These are phyloP conservation scores for Phaethornis superciliosus DNA, from an alignment of 2,113 vertebrate species.

Conservation along the genomic window DNA sequence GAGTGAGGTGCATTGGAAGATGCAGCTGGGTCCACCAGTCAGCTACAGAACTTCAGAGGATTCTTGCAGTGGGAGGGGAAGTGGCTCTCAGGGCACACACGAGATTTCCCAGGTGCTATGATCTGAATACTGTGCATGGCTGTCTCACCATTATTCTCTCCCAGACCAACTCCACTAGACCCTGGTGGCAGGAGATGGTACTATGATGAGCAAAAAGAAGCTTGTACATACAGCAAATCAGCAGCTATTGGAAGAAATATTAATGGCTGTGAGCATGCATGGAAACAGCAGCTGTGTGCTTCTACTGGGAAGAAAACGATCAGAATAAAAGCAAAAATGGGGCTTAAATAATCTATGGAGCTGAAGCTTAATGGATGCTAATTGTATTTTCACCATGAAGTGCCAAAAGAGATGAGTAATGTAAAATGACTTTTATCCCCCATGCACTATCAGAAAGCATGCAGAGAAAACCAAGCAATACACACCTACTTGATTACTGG, in stretches of 20 bases:
- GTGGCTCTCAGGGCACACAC: background rate
- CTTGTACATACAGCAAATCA: background rate
- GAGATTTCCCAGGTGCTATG: background rate
- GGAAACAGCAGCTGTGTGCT: background rate
- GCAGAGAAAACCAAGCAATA: slow-evolving; percentile 72
- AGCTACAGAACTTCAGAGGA: background rate
- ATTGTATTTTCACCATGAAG: background rate
- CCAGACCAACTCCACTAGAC: background rate
- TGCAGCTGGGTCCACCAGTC: background rate
- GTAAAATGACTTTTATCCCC: background rate
- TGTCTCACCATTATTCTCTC: background rate
- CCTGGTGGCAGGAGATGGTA: background rate
- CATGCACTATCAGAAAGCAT: slow-evolving; percentile 29
- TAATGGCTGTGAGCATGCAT: background rate
- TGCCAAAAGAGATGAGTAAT: background rate
- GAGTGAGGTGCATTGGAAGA: background rate
- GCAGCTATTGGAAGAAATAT: background rate
- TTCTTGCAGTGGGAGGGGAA: background rate
- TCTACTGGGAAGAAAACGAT: background rate
- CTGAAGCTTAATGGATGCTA: background rate
- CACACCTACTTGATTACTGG: slow-evolving; percentile 81
- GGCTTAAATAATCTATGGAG: background rate
- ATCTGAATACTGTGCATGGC: background rate
- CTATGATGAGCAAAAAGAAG: background rate
- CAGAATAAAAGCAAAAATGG: background rate